Percentiles rank a stretch among this genome's conserved stretches.
Evolutionary conservation across 1,140 invertebrate species (phyloP).

Genomic region (Mycetomoellerius zeteki): DNA sequence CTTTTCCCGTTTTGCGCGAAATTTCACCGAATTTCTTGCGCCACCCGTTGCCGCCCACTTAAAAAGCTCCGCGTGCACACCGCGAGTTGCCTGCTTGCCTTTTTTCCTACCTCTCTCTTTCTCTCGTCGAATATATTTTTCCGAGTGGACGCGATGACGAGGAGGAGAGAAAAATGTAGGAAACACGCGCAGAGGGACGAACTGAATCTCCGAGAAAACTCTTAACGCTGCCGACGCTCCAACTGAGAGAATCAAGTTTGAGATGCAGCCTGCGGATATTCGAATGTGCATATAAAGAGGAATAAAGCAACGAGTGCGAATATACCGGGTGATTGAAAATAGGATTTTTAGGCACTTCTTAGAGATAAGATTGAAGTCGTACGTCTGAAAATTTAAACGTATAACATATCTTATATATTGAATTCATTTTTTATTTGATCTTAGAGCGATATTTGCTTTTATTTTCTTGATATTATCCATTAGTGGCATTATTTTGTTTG

Average conservation of each 20-base stretch:
- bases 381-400: not conserved
- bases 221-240: slow-evolving; percentile 57
- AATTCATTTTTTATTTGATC: not conserved
- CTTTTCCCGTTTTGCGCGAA: slow-evolving; percentile 63
- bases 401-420: not conserved
- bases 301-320: slow-evolving; percentile 74
- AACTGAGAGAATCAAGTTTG: slow-evolving; percentile 76
- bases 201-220: slow-evolving; percentile 69
- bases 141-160: slow-evolving; percentile 62
- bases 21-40: slow-evolving; percentile 66
- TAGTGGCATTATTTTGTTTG: not conserved
- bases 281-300: slow-evolving; percentile 78
- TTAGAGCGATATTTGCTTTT: not conserved
- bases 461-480: not conserved
- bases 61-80: slow-evolving; percentile 55
- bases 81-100: slow-evolving; percentile 26
- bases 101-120: slow-evolving; percentile 16
- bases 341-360: slow-evolving; percentile 22
- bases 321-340: slow-evolving; percentile 67
- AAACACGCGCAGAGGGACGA: slow-evolving; percentile 55
- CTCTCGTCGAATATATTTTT: slow-evolving; percentile 71
- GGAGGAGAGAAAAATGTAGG: slow-evolving; percentile 59
- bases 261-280: slow-evolving; percentile 78
- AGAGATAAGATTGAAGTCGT: not conserved
- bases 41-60: slow-evolving; percentile 49